These are phyloP conservation scores for Meteorus cinctellus DNA, from an alignment of 2,888 invertebrate species.

Conservation along the genomic window DNA sequence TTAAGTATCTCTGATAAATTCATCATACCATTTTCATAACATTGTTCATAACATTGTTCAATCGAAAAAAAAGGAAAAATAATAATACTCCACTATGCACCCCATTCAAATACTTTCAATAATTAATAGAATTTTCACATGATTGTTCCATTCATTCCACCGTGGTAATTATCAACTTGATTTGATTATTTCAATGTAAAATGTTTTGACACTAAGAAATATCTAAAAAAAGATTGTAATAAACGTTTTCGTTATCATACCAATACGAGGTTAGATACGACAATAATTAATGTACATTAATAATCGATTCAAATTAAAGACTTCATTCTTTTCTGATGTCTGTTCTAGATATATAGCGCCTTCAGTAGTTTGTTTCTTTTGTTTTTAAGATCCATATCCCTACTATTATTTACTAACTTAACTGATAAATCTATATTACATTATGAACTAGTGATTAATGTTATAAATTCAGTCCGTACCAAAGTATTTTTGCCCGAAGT, in stretches of 20 bases:
- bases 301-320: background rate
- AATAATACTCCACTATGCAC: background rate
- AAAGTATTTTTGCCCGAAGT: constrained; percentile 99
- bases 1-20: background rate
- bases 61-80: background rate
- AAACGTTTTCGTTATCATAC: background rate
- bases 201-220: constrained; percentile 11
- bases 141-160: background rate
- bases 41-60: background rate
- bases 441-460: constrained; percentile 29
- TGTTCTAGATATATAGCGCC: constrained; percentile 28
- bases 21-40: too few relatives aligned
- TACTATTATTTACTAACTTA: constrained; percentile 5
- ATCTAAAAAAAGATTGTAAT: constrained; percentile 31
- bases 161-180: background rate
- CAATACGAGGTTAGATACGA: background rate
- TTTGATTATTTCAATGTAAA: background rate
- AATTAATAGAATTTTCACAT: background rate
- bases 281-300: background rate
- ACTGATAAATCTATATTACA: background rate
- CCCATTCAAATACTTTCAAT: background rate
- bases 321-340: background rate
- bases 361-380: constrained; percentile 24
- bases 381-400: background rate
- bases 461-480: constrained; percentile 87